Conservation (phyloP, 2,113 vertebrate genomes). For the Clarias batrachus region DNA sequence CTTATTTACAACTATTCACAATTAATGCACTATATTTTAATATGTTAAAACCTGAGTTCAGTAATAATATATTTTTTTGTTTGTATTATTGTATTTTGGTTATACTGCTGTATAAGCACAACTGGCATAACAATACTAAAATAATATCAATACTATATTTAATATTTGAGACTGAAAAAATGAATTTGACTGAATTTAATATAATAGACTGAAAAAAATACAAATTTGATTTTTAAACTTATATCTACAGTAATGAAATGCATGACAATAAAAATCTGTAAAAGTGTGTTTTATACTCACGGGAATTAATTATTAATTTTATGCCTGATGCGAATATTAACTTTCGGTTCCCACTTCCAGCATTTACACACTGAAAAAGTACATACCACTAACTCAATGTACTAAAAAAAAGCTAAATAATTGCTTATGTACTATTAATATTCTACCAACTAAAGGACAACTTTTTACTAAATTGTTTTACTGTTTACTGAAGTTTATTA, state of each 20-base stretch:
- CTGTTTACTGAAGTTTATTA: neutral
- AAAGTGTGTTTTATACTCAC: conserved; percentile 25
- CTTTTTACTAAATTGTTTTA: neutral
- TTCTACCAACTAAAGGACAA: neutral
- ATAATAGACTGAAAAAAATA: too few relatives aligned
- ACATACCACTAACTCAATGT: neutral
- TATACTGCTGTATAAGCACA: too few relatives aligned
- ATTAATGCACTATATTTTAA: too few relatives aligned
- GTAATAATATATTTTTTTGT: too few relatives aligned
- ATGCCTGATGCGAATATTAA: conserved; percentile 38
- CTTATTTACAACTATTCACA: too few relatives aligned
- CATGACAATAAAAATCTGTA: neutral
- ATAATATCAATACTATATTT: too few relatives aligned
- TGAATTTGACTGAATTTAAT: too few relatives aligned
- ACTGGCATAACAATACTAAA: too few relatives aligned
- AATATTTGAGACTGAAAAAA: too few relatives aligned
- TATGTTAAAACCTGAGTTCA: too few relatives aligned
- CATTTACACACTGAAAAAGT: conserved; percentile 47
- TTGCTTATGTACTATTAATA: neutral
- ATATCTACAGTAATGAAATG: neutral
- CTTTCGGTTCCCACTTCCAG: conserved; percentile 23
- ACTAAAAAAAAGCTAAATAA: neutral
- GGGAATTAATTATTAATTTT: conserved; percentile 32
- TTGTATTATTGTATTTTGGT: too few relatives aligned
- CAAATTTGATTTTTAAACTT: too few relatives aligned